Conservation (phyloP, 1,140 invertebrate genomes). For the Euura saliciscinereae region DNA sequence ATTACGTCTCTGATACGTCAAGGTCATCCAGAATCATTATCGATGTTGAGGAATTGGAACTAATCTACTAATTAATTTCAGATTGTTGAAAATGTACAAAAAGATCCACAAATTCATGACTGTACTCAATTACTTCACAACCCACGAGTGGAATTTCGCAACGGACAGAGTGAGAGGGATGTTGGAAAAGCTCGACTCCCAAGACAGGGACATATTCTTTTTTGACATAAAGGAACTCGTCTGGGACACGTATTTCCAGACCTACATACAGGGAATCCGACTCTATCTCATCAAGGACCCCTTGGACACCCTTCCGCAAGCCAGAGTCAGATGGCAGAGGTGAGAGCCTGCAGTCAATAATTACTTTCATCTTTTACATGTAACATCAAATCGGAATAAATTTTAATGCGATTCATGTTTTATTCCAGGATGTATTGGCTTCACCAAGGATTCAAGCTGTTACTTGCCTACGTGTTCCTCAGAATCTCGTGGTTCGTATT, state of each 20-base stretch:
- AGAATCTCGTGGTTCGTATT: constrained; percentile 45
- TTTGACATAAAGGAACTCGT: constrained; percentile 71
- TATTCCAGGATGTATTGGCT: constrained; percentile 56
- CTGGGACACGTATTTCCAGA: constrained; percentile 66
- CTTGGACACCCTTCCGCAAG: constrained; percentile 61
- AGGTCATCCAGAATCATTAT: no score
- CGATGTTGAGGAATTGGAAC: no score
- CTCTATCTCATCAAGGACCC: constrained; percentile 69
- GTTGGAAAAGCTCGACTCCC: constrained; percentile 62
- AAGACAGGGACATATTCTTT: constrained; percentile 71
- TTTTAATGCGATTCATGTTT: constrained; percentile 13
- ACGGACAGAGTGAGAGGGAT: constrained; percentile 68
- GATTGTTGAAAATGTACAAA: constrained; percentile 71
- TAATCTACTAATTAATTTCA: constrained; percentile 40
- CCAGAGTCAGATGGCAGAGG: constrained; percentile 59
- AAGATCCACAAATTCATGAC: constrained; percentile 72
- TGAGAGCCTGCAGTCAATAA: constrained; percentile 27
- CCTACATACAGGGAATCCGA: constrained; percentile 64
- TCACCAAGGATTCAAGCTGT: constrained; percentile 51
- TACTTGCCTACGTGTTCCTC: constrained; percentile 44
- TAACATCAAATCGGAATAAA: neutral
- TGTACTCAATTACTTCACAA: constrained; percentile 76
- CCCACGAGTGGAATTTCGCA: constrained; percentile 71
- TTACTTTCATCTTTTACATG: neutral
- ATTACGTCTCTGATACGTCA: no score